Evolutionary conservation across 1,140 invertebrate genomes (phyloP).

Genomic region (Delia radicum): DNA sequence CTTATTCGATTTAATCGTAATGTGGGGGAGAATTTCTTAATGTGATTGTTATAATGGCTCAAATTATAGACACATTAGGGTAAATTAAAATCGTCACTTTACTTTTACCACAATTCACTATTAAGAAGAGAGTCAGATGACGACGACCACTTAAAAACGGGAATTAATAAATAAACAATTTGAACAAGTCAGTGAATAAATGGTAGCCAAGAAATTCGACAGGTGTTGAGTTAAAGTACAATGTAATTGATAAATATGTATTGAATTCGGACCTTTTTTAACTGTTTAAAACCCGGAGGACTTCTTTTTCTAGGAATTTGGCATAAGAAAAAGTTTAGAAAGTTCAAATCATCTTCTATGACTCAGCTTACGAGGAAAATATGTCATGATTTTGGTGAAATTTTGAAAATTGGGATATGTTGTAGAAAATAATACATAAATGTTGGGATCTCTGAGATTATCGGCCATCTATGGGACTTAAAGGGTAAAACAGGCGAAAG

Average conservation of each 20-base stretch:
- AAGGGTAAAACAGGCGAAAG: no score
- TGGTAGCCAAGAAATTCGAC: neutral
- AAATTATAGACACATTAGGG: constrained; percentile 55
- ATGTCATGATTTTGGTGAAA: no score
- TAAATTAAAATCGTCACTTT: constrained; percentile 51
- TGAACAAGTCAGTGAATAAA: constrained; percentile 7
- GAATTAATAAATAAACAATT: constrained; percentile 9
- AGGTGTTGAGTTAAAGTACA: neutral
- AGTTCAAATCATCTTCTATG: no score
- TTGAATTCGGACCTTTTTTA: no score
- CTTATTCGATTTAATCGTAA: neutral
- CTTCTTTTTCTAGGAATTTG: no score
- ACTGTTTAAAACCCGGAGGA: no score
- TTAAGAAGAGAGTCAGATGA: neutral
- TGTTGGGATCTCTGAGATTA: no score
- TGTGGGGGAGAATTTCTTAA: constrained; percentile 32
- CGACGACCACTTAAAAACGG: constrained; percentile 4
- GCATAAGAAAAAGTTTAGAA: no score
- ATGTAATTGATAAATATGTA: neutral
- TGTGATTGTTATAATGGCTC: constrained; percentile 53
- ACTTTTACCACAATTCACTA: neutral
- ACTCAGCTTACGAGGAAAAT: no score
- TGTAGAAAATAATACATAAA: no score
- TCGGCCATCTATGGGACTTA: no score
- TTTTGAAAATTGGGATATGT: no score